A percentile compares a stretch with the other conserved stretches of the same genome.
These are phyloP conservation scores for Antheraea mylitta DNA, from an alignment of 1,140 invertebrate species.

Conservation along the genomic window DNA sequence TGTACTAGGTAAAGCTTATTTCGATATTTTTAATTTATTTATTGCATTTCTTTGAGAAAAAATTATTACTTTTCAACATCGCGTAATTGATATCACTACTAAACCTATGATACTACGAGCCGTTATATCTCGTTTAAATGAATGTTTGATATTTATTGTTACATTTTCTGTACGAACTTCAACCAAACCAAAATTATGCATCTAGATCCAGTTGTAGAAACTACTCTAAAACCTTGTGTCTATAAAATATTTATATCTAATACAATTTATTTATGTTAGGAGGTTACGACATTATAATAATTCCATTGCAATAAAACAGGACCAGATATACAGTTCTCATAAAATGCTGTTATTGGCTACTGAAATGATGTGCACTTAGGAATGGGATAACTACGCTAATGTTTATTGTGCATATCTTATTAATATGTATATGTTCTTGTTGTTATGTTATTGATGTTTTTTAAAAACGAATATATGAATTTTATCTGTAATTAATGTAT, in stretches of 20 bases:
- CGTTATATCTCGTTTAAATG: background rate
- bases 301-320: constrained; percentile 47
- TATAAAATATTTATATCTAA: constrained; percentile 46
- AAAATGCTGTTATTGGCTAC: constrained; percentile 34
- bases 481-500: too few relatives aligned
- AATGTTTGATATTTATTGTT: background rate
- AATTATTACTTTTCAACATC: too few relatives aligned
- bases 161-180: background rate
- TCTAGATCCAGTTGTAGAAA: background rate
- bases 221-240: background rate
- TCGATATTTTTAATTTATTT: too few relatives aligned
- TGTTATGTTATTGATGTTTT: too few relatives aligned
- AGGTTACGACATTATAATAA: constrained; percentile 55
- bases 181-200: background rate
- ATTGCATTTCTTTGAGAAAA: too few relatives aligned
- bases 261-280: constrained; percentile 46
- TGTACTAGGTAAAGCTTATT: too few relatives aligned
- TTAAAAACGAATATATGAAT: too few relatives aligned
- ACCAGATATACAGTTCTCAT: constrained; percentile 34
- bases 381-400: background rate
- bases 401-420: background rate
- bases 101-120: too few relatives aligned
- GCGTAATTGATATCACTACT: too few relatives aligned
- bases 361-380: constrained; percentile 18
- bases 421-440: too few relatives aligned